These are phyloP conservation scores for Chymomyza costata DNA, from an alignment of 1,140 invertebrate species.

Conservation along the genomic window DNA sequence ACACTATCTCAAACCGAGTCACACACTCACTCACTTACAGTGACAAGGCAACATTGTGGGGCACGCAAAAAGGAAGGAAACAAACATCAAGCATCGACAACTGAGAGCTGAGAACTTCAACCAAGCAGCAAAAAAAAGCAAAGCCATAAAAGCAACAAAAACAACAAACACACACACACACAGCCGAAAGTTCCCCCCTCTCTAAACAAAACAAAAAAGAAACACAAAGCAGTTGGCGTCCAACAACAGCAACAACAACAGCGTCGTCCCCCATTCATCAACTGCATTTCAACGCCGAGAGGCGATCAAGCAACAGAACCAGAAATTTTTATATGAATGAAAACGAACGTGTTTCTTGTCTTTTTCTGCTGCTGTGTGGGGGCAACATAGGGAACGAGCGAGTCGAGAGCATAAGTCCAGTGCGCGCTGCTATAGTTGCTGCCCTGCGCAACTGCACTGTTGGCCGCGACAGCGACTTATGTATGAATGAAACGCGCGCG, in stretches of 20 bases:
- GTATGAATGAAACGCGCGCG: conserved; percentile 51
- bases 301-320: conserved; percentile 47
- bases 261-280: conserved; percentile 60
- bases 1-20: background rate
- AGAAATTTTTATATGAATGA: conserved; percentile 55
- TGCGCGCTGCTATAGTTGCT: conserved; percentile 20
- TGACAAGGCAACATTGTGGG: background rate
- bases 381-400: conserved; percentile 19
- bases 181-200: conserved; percentile 18
- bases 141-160: no score
- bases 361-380: conserved; percentile 7
- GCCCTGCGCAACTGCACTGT: background rate
- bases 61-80: conserved; percentile 63
- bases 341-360: conserved; percentile 67
- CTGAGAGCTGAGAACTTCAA: conserved; percentile 20
- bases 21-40: conserved; percentile 22
- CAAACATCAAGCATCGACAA: conserved; percentile 60
- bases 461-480: conserved; percentile 26
- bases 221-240: conserved; percentile 20
- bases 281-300: conserved; percentile 67
- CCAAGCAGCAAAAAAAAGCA: conserved; percentile 33
- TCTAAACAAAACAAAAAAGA: conserved; percentile 26
- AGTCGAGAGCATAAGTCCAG: conserved; percentile 8
- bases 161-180: conserved; percentile 16
- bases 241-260: conserved; percentile 37